Evolutionary conservation across 2,113 vertebrate genomes (phyloP).

Genomic region (Hirundichthys speculiger): DNA sequence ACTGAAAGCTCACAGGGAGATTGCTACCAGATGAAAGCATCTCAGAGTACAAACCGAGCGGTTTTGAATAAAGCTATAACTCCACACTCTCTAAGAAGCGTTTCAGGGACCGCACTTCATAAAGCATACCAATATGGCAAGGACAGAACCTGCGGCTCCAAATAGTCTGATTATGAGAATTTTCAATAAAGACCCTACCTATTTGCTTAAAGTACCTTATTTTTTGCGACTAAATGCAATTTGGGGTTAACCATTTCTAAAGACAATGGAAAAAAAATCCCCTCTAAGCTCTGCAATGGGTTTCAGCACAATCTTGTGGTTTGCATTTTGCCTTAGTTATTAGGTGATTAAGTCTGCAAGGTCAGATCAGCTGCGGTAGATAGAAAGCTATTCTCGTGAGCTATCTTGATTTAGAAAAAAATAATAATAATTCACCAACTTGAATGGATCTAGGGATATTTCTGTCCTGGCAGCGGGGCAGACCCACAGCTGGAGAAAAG

Average conservation of each 20-base stretch:
- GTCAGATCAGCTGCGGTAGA: conserved; percentile 1
- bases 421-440: too few species aligned
- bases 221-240: conserved; percentile 30
- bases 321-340: conserved; percentile 9
- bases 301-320: neutral
- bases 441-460: too few species aligned
- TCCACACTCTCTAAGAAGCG: conserved; percentile 27
- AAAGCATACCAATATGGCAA: conserved; percentile 44
- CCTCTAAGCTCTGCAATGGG: neutral
- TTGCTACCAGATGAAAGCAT: conserved; percentile 84
- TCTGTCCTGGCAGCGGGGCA: neutral
- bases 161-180: conserved; percentile 28
- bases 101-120: conserved; percentile 48
- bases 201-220: conserved; percentile 44
- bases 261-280: conserved; percentile 44
- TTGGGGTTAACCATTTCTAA: conserved; percentile 34
- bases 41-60: conserved; percentile 65
- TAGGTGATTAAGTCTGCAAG: conserved; percentile 6
- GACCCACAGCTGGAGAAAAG: neutral
- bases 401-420: too few species aligned
- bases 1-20: conserved; percentile 74
- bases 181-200: conserved; percentile 4
- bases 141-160: conserved; percentile 21
- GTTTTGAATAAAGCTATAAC: conserved; percentile 65
- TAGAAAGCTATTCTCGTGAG: conserved; percentile 1